phyloP scores from a whole-genome alignment of 2,797 vertebrate genomes.

The Phataginus tricuspis region DNA sequence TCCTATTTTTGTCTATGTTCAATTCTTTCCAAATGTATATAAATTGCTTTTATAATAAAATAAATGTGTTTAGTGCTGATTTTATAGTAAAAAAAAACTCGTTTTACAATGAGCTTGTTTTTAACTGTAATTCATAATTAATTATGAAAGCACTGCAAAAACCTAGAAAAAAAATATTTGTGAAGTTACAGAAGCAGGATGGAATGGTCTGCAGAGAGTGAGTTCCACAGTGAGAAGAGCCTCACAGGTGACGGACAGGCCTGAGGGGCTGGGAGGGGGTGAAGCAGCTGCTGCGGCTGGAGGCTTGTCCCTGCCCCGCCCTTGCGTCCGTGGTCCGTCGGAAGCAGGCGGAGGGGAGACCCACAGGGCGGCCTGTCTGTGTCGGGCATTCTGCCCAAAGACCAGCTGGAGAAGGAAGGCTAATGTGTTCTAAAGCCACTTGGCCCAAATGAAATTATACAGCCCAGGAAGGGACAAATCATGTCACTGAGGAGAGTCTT shows the following conservation, averaged over 20 bases:
- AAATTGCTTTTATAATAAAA: not conserved
- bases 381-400: not conserved
- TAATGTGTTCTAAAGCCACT: conserved; percentile 74
- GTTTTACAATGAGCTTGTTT: not conserved
- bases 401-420: not conserved
- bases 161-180: fast-evolving
- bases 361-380: too few species aligned
- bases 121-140: not conserved
- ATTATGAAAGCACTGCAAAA: not conserved
- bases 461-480: conserved; percentile 62
- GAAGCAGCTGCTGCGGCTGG: too few species aligned
- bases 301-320: too few species aligned
- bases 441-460: conserved; percentile 71
- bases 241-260: fast-evolving
- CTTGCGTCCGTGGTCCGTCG: too few species aligned
- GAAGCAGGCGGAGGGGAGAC: too few species aligned
- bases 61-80: not conserved
- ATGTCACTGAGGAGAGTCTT: not conserved
- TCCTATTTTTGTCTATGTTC: not conserved
- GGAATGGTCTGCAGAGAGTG: fast-evolving
- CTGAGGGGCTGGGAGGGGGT: not conserved
- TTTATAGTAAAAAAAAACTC: not conserved
- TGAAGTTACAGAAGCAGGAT: fast-evolving
- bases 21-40: not conserved
- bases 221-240: fast-evolving